Conservation (phyloP, 2,888 invertebrate genomes). For the Mythimna lalbum region DNA sequence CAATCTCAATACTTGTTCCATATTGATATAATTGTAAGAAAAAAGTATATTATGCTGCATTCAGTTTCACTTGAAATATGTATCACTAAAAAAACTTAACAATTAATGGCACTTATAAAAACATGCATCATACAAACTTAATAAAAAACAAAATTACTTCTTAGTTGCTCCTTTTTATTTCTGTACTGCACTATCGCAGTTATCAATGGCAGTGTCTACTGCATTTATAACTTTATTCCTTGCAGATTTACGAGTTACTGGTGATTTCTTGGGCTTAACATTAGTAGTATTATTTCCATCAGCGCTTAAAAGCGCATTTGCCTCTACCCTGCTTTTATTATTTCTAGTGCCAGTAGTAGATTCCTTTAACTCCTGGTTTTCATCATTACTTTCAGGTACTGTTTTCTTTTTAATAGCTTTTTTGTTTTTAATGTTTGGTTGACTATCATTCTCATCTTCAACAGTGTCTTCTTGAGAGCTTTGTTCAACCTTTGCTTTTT, state of each 20-base stretch:
- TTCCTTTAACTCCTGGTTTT: conserved; percentile 32
- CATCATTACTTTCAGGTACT: conserved; percentile 14
- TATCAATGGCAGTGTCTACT: conserved; percentile 25
- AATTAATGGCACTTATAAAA: conserved; percentile 8
- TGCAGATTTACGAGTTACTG: conserved; percentile 66
- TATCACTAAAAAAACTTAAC: neutral
- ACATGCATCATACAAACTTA: conserved; percentile 16
- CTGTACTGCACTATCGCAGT: conserved; percentile 25
- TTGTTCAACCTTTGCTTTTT: conserved; percentile 30
- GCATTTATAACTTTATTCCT: conserved; percentile 56
- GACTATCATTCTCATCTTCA: neutral
- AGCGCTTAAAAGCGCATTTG: conserved; percentile 7
- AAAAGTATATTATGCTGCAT: conserved; percentile 1
- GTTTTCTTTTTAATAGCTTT: conserved; percentile 14
- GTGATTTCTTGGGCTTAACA: conserved; percentile 56
- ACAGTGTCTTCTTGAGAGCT: conserved; percentile 6
- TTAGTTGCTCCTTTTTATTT: conserved; percentile 47
- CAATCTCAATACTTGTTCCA: neutral
- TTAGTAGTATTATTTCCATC: conserved; percentile 14
- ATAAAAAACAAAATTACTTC: conserved; percentile 35
- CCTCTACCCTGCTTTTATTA: conserved; percentile 30
- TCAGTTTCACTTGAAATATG: neutral
- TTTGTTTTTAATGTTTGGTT: conserved; percentile 10
- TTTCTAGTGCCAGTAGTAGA: conserved; percentile 34
- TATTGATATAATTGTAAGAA: neutral